Evolutionary conservation across 2,888 invertebrate species (phyloP), one percentile per base, ranked within the genome.

Genomic region (Ophion ventricosus): DNA sequence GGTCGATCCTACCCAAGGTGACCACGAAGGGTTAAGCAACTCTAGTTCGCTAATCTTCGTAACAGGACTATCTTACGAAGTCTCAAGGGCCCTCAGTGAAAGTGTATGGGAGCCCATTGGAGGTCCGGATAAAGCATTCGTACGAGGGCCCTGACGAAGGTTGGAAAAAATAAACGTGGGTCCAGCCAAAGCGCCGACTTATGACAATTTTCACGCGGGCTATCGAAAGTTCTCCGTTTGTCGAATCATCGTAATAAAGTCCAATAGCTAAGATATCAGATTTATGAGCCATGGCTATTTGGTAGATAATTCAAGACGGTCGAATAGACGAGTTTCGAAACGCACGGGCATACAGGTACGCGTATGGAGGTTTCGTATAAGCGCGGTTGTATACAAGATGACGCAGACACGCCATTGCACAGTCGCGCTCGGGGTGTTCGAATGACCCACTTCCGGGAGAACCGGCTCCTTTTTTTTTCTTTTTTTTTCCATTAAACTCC

Each of bases 401-500:
- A 83, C 80, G 83, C 72, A 66, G 75, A 75, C 83, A 67, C 83
- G 72, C 54, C 56, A 49, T 54, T 43, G 69, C 77, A 26, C 20
- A 63, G 63, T 67, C 43, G 67, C 56, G 81, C 84, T 84, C 78
- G 84, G 75, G 82, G 82, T 72, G 80, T 73, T 82, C 84, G 82
- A 84, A 82, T 82, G 82, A 84, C 84, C 84, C 79, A 84, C 84
- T 84, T 84, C 84, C 78, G 84, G 84, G 78, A 82, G 78, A 84
- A 82, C 78, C 84, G 78, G 84, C 63, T 84, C 73, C 70, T 40
- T 66, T 79, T 59, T 74, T 77, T 80, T 69, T 49, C 25, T 72
- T 20, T 72, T 63, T 7, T 61, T 61, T 11, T 40, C 56, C 59
- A n/a, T 64, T 49, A 20, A 20, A 75, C 54, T 63, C n/a, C 77